Percentiles rank a stretch among this genome's conserved stretches.
Evolutionary conservation across 1,140 invertebrate species (phyloP).

Genomic region (Lycorma delicatula): DNA sequence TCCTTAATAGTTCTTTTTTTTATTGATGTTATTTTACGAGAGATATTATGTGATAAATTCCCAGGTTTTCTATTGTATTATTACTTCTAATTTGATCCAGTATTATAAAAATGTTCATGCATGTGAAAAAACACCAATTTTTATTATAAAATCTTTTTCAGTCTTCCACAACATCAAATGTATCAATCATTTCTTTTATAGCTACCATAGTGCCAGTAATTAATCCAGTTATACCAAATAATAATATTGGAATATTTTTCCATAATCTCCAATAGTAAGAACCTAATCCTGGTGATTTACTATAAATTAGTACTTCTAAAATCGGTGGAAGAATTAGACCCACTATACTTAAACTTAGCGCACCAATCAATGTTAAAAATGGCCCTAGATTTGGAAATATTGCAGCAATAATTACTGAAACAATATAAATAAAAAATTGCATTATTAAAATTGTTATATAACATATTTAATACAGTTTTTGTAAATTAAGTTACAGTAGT

Average conservation of each 20-base stretch:
- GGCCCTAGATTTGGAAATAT: slow-evolving; percentile 71
- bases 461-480: background rate
- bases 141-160: too few species aligned
- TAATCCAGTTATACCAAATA: slow-evolving; percentile 70
- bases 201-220: slow-evolving; percentile 52
- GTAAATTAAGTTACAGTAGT: background rate
- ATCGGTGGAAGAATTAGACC: slow-evolving; percentile 81
- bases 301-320: slow-evolving; percentile 60
- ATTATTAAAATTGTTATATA: background rate
- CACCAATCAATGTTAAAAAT: slow-evolving; percentile 83
- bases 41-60: too few species aligned
- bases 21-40: too few species aligned
- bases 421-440: slow-evolving; percentile 9
- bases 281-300: slow-evolving; percentile 18
- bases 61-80: too few species aligned
- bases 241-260: slow-evolving; percentile 10
- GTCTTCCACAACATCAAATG: too few species aligned
- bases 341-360: slow-evolving; percentile 72
- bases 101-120: too few species aligned
- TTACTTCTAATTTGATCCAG: too few species aligned
- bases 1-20: too few species aligned
- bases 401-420: slow-evolving; percentile 62
- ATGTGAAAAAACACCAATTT: too few species aligned
- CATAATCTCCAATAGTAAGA: slow-evolving; percentile 10
- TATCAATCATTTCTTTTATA: background rate